Evolutionary conservation across 1,140 invertebrate genomes (phyloP).

Genomic region (Antheraea mylitta): DNA sequence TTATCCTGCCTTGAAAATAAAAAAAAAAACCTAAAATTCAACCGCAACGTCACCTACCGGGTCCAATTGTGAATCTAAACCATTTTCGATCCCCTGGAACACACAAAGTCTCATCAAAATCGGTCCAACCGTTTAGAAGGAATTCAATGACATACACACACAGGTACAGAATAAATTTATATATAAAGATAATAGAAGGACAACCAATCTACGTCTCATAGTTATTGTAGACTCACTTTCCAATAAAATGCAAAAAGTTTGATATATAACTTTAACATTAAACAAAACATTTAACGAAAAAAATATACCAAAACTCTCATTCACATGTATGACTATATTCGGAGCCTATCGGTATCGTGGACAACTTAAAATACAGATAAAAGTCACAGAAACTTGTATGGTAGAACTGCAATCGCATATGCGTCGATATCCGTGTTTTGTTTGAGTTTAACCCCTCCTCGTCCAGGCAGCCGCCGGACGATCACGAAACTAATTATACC

Average conservation of each 20-base stretch:
- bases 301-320: not conserved
- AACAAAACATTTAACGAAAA: too few species aligned
- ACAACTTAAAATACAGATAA: not conserved
- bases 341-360: not conserved
- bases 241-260: not conserved
- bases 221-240: not conserved
- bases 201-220: too few species aligned
- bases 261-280: not conserved
- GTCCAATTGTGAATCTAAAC: too few species aligned
- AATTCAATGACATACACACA: too few species aligned
- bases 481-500: constrained; percentile 58
- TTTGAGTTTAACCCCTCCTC: constrained; percentile 46
- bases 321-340: not conserved
- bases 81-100: too few species aligned
- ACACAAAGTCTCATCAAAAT: too few species aligned
- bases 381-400: constrained; percentile 5
- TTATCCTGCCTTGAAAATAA: too few species aligned
- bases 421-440: constrained; percentile 43
- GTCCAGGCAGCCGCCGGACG: constrained; percentile 27
- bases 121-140: too few species aligned
- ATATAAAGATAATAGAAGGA: too few species aligned
- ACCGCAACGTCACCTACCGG: too few species aligned
- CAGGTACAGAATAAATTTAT: too few species aligned
- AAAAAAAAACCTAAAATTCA: too few species aligned
- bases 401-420: constrained; percentile 27